Evolutionary conservation across 1,140 invertebrate genomes (phyloP).

Genomic region (Augochlora pura): DNA sequence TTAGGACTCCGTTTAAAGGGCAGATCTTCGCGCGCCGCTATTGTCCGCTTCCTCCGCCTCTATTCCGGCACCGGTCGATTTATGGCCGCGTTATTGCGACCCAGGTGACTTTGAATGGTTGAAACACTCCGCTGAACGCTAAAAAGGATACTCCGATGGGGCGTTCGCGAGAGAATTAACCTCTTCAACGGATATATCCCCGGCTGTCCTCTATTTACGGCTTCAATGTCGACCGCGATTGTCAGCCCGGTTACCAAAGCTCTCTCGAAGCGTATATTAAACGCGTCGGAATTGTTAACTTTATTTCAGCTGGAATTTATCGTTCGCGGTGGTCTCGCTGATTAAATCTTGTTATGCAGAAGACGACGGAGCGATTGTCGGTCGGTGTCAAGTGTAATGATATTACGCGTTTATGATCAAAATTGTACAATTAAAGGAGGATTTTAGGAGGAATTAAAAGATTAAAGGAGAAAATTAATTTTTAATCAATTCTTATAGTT

Average conservation of each 20-base stretch:
- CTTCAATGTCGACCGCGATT: not conserved
- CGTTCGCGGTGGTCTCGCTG: no score
- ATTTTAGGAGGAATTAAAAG: no score
- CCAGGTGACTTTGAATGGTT: not conserved
- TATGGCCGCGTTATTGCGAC: constrained; percentile 9
- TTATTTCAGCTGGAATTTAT: not conserved
- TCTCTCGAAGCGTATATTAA: no score
- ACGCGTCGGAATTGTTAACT: not conserved
- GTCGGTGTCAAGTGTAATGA: no score
- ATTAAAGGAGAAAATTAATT: no score
- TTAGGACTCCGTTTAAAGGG: constrained; percentile 31
- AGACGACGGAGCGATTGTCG: no score
- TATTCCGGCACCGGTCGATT: constrained; percentile 19
- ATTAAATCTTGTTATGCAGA: no score
- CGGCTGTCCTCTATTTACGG: not conserved
- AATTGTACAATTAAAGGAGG: no score
- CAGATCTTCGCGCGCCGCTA: constrained; percentile 24
- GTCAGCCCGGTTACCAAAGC: not conserved
- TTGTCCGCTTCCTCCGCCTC: constrained; percentile 28
- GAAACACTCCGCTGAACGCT: not conserved
- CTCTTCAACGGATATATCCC: not conserved
- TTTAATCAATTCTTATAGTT: no score
- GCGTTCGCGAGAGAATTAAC: constrained; percentile 2
- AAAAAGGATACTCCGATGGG: not conserved
- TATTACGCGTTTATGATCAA: no score